Evolutionary conservation across 2,888 invertebrate genomes (phyloP), one percentile per base, ranked within the genome.

Genomic region (Ophonus ardosiacus): DNA sequence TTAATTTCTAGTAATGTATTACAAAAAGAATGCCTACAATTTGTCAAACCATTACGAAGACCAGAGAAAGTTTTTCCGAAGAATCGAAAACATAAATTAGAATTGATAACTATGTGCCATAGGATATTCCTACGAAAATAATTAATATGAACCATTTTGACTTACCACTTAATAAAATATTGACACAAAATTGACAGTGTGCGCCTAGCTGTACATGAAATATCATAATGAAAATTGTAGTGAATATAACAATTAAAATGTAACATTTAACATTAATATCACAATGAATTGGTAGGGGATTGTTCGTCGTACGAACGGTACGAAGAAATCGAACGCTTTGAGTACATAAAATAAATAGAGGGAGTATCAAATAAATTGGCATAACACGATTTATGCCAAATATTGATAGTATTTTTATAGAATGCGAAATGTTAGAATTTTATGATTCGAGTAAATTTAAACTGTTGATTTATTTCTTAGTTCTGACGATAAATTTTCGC

Each of bases 271-370:
- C 43, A 74, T 43, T 74, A 74, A 74, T 74, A 74, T 74, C 71
- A 74, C 71, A 74, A 74, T 74, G 40, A 74, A 74, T 74, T 74
- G 71, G 71, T 74, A 74, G 71, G 71, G 71, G 71, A 74, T 43
- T 74, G 71, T 74, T 74, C 24, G 13, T 51, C 43, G 43, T 51
- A 51, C 43, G 4, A 8, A 13, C 43, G 43, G 43, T 51, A 51
- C 43, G 43, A 51, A 51, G 43, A 51, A 10, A 13, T 13, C 43
- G 43, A 51, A 13, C 13, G 43, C 43, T 13, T 51, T 3, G 43
- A 51, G 43, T 51, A 51, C 43, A 51, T 51, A 51, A 51, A 51
- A 10, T 51, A 51, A 51, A 51, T 51, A 51, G 43, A 51, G 43
- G 43, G 43, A 51, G 43, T 51, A 51, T 51, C 43, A 51, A 8